Conservation (phyloP, 2,113 vertebrate genomes). For the Thryonomys swinderianus region DNA sequence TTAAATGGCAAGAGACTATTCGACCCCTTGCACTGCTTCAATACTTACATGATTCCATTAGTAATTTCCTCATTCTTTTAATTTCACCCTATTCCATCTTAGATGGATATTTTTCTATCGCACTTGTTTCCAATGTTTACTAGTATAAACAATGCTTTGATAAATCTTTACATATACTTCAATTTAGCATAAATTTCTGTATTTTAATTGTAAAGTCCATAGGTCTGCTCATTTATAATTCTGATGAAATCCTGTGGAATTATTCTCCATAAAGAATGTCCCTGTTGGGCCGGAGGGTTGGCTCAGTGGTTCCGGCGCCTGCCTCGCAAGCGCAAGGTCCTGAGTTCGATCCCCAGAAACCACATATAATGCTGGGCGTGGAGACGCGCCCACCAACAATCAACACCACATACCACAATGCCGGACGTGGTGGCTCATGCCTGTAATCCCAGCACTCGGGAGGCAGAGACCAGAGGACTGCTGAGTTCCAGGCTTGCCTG, state of each 20-base stretch:
- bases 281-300: no score
- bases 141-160: slow-evolving; percentile 30
- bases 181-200: slow-evolving; percentile 12
- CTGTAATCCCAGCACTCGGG: no score
- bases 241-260: not conserved
- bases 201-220: not conserved
- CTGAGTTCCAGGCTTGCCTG: no score
- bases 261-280: not conserved
- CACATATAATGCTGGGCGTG: no score
- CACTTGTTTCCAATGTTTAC: slow-evolving; percentile 3
- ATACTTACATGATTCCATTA: not conserved
- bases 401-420: no score
- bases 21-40: not conserved
- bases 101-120: slow-evolving; percentile 9
- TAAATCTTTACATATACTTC: not conserved
- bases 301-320: no score
- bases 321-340: no score
- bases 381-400: no score
- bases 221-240: slow-evolving; percentile 12
- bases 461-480: no score
- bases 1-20: not conserved
- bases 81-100: slow-evolving; percentile 1
- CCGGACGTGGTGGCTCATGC: no score
- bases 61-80: slow-evolving; percentile 33
- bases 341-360: no score